Percentiles rank a stretch among this genome's conserved stretches.
Evolutionary conservation across 2,797 vertebrate species (phyloP).

Genomic region (Acanthis flammea): DNA sequence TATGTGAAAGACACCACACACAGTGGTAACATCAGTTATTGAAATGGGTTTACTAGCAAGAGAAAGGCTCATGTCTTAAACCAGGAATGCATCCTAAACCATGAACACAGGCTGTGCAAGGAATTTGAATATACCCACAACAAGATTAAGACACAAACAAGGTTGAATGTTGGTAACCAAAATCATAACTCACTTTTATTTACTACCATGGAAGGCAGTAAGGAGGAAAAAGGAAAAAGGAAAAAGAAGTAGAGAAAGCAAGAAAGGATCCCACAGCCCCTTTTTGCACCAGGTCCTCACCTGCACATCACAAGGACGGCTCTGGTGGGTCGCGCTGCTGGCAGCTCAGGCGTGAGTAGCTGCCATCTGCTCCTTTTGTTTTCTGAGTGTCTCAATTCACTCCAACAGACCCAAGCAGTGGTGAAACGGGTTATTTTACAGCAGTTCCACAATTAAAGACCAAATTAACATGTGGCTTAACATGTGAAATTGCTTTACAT

Average conservation of each 20-base stretch:
- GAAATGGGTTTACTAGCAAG: background rate
- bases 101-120: fast-evolving
- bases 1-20: background rate
- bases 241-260: background rate
- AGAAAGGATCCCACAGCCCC: background rate
- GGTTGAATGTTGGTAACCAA: background rate
- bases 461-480: background rate
- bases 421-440: fast-evolving
- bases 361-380: background rate
- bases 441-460: background rate
- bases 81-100: background rate
- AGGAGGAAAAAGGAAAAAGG: background rate
- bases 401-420: fast-evolving
- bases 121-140: background rate
- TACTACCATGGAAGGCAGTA: background rate
- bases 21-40: background rate
- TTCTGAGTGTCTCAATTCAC: fast-evolving
- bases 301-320: fast-evolving
- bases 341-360: fast-evolving
- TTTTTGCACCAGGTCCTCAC: fast-evolving
- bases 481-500: background rate
- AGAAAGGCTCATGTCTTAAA: background rate
- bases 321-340: fast-evolving
- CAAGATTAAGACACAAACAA: background rate
- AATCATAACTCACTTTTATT: background rate